Evolutionary conservation across 2,113 vertebrate species (phyloP), one percentile per base, ranked within the genome.

Genomic region (Dicerorhinus sumatrensis): DNA sequence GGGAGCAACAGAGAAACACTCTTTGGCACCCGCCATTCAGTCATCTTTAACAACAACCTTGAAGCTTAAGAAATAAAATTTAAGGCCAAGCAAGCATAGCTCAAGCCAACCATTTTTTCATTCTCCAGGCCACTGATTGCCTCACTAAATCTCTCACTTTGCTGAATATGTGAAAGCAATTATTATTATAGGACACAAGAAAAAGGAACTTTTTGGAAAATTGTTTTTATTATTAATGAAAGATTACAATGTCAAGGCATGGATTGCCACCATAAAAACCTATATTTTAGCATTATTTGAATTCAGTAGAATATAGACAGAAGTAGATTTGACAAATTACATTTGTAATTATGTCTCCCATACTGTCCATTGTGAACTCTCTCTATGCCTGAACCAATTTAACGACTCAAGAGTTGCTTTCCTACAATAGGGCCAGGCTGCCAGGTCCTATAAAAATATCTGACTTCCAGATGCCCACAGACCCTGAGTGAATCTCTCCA

Each of bases 1-100:
- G 84, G 96, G 97, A 97, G 97, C 87, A 48, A 81, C 60, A 31
- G 39, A 91, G 95, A 95, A 97, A 93, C 97, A 96, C 88, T 81
- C 88, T 96, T 92, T 84, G 95, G 93, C 84, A 95, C 36, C 42
- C 33, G 36, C 51, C 73, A 72, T 63, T 73, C 69, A 95, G 82
- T 88, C 67, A 27, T 82, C 42, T 88, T 54, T 70, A 94, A 81
- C 85, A 36, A 94, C 84, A 88, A 67, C 72, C 62, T 85, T 85
- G 54, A 87, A 65, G 70, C 80, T 87, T 87, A 94, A 89, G 87
- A 95, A 98, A 96, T 84, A 92, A 86, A 87, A 85, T 67, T 84
- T 56, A 77, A 27, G 36, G 97, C 91, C 85, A 95, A 96, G 81
- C 2, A 91, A 97, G 73, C 36, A 33, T 5, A 67, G 67, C 6